These are phyloP conservation scores for Eupithecia vulgata DNA, from an alignment of 2,888 invertebrate genomes.

Conservation along the genomic window DNA sequence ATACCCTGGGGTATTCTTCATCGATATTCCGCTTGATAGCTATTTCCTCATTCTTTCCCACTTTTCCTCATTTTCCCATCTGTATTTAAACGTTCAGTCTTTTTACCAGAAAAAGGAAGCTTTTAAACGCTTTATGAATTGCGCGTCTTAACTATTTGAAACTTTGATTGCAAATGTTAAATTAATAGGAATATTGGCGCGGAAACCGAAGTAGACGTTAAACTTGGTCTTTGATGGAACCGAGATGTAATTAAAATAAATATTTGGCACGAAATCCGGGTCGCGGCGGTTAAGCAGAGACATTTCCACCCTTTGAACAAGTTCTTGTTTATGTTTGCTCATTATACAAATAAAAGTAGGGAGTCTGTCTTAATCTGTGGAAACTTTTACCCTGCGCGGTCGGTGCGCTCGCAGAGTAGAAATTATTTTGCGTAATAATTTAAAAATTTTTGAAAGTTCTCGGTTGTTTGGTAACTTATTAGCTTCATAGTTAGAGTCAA, in stretches of 20 bases:
- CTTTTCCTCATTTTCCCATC: conserved; percentile 47
- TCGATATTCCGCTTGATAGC: conserved; percentile 55
- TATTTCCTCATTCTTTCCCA: conserved; percentile 45
- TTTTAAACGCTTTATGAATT: conserved; percentile 15
- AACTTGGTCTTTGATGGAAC: conserved; percentile 71
- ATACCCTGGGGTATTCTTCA: conserved; percentile 60
- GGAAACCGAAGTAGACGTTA: conserved; percentile 67
- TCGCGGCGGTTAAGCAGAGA: conserved; percentile 78
- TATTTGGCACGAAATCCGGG: conserved; percentile 82
- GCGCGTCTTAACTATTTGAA: conserved; percentile 37
- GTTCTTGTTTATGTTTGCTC: conserved; percentile 82
- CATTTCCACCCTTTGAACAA: conserved; percentile 81
- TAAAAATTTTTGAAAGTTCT: conserved; percentile 48
- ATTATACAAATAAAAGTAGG: conserved; percentile 80
- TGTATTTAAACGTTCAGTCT: conserved; percentile 38
- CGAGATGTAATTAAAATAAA: conserved; percentile 82
- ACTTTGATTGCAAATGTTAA: conserved; percentile 47
- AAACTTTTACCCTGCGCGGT: conserved; percentile 62
- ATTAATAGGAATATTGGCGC: conserved; percentile 64
- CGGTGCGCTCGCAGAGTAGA: conserved; percentile 49
- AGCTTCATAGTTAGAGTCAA: conserved; percentile 44
- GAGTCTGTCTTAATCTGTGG: conserved; percentile 70
- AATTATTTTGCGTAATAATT: conserved; percentile 55
- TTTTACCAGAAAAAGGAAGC: conserved; percentile 34
- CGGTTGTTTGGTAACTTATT: conserved; percentile 48